Percentiles rank a stretch among this genome's conserved stretches.
Evolutionary conservation across 2,797 vertebrate genomes (phyloP).

Genomic region (Coranthus polyacanthus): DNA sequence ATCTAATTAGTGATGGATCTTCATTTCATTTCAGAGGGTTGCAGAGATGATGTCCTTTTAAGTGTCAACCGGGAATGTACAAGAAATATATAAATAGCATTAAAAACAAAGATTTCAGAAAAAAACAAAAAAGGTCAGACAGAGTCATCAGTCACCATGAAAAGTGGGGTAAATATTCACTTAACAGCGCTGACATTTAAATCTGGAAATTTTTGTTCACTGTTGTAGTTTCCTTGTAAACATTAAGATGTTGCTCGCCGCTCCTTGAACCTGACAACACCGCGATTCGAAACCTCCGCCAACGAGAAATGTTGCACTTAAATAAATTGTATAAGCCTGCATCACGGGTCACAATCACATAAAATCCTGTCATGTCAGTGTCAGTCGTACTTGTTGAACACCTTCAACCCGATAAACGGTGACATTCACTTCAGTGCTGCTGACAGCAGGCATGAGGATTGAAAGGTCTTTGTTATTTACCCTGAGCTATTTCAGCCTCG

Average conservation of each 20-base stretch:
- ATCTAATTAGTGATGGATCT: too few species aligned
- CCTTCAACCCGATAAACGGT: conserved; percentile 38
- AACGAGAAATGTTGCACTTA: conserved; percentile 6
- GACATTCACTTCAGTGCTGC: conserved; percentile 38
- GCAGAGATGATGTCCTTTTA: too few species aligned
- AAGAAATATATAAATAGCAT: too few species aligned
- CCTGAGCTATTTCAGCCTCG: not conserved
- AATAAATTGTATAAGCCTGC: not conserved
- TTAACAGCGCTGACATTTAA: conserved; percentile 44
- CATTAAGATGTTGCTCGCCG: not conserved
- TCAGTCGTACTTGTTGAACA: too few species aligned
- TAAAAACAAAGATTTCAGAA: too few species aligned
- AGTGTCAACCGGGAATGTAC: too few species aligned
- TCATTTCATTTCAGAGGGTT: too few species aligned
- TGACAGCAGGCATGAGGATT: conserved; percentile 18
- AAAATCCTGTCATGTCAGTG: too few species aligned
- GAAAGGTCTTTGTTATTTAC: conserved; percentile 48
- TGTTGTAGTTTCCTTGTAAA: conserved; percentile 1
- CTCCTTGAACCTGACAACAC: conserved; percentile 9
- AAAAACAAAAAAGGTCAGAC: not conserved
- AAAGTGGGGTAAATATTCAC: conserved; percentile 21
- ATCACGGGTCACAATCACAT: too few species aligned
- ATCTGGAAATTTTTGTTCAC: conserved; percentile 3
- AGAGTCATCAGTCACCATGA: conserved; percentile 16
- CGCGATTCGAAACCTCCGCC: not conserved